Conservation (phyloP, 1,140 invertebrate genomes). For the Drosophila micromelanica region DNA sequence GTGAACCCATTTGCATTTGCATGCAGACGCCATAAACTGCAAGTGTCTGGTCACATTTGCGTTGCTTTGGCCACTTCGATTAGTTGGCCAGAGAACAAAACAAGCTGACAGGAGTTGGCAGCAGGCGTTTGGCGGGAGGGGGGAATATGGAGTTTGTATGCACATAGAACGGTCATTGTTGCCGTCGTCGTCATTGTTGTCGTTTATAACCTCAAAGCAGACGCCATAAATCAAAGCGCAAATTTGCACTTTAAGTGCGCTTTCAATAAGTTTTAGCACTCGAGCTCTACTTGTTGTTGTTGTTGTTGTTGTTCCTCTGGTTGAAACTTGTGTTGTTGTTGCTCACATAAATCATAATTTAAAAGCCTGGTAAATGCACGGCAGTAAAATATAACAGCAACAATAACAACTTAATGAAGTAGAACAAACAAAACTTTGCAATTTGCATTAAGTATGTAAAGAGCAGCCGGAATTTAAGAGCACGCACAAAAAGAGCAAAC, state of each 20-base stretch:
- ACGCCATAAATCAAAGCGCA: conserved; percentile 74
- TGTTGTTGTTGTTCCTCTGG: conserved; percentile 1
- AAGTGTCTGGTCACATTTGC: conserved; percentile 40
- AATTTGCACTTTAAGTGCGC: conserved; percentile 75
- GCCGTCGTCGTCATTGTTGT: conserved; percentile 25
- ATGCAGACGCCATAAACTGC: conserved; percentile 74
- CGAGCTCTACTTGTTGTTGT: conserved; percentile 14
- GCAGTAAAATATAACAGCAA: conserved; percentile 23
- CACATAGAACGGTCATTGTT: conserved; percentile 60
- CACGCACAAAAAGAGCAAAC: conserved; percentile 3
- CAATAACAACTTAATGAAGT: conserved; percentile 45
- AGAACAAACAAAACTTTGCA: conserved; percentile 40
- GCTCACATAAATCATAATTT: conserved; percentile 66
- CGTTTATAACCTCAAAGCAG: conserved; percentile 70
- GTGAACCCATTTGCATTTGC: conserved; percentile 70
- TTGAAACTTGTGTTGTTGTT: conserved; percentile 19
- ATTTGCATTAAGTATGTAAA: conserved; percentile 32
- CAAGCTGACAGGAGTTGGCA: background rate
- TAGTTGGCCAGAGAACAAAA: conserved; percentile 41
- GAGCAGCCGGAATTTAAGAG: conserved; percentile 1
- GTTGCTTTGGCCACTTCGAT: conserved; percentile 56
- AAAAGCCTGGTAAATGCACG: conserved; percentile 31
- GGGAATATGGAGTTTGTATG: background rate
- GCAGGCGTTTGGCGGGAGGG: background rate
- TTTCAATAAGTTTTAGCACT: conserved; percentile 66